A percentile compares a stretch with the other conserved stretches of the same genome.
phyloP scores from a whole-genome alignment of 2,888 invertebrate species.

The Tuta absoluta region DNA sequence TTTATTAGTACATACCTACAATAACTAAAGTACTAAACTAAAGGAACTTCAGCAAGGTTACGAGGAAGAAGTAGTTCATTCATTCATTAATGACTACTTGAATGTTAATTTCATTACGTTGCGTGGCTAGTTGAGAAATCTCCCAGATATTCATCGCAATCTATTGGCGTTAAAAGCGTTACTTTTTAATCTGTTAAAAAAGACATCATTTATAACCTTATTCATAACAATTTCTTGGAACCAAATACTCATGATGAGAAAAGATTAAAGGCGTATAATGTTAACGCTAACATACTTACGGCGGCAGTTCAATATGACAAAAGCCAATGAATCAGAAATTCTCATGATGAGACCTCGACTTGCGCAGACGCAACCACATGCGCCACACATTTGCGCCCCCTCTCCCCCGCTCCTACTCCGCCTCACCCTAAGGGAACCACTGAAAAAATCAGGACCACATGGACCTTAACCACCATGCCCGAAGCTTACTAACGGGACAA shows the following conservation, averaged over 20 bases:
- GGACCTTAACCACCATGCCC: conserved; percentile 41
- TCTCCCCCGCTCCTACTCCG: conserved; percentile 51
- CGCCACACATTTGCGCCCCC: conserved; percentile 66
- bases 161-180: too few relatives aligned
- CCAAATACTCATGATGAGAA: background rate
- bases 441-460: conserved; percentile 63
- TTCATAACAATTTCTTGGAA: conserved; percentile 5
- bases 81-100: too few relatives aligned
- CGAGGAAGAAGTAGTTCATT: too few relatives aligned
- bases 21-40: too few relatives aligned
- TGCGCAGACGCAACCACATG: conserved; percentile 63
- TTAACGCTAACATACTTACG: conserved; percentile 38
- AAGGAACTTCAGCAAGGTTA: too few relatives aligned
- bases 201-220: background rate
- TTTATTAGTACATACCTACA: too few relatives aligned
- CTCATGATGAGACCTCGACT: conserved; percentile 61
- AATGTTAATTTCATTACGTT: too few relatives aligned
- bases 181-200: too few relatives aligned
- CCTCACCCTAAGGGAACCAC: conserved; percentile 59
- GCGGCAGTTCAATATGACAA: conserved; percentile 45
- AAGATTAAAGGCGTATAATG: conserved; percentile 20
- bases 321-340: conserved; percentile 73
- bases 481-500: conserved; percentile 32
- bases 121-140: too few relatives aligned
- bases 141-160: too few relatives aligned